phyloP scores from a whole-genome alignment of 2,888 invertebrate genomes.

The Acanthococcus lagerstroemiae region DNA sequence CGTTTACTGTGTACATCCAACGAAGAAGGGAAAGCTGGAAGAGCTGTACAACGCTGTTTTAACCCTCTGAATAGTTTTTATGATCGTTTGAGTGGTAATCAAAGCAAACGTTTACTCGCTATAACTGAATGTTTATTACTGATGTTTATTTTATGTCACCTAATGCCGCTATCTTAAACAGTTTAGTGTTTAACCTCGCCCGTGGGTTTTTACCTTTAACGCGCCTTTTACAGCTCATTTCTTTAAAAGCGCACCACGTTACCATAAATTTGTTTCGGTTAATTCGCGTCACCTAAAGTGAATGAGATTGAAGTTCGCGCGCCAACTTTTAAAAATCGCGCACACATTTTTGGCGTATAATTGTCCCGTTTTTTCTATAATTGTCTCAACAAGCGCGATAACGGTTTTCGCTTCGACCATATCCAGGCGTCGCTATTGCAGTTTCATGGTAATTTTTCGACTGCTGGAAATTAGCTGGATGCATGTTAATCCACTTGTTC shows the following conservation, averaged over 20 bases:
- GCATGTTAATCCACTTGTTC: no score
- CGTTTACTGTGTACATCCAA: constrained; percentile 9
- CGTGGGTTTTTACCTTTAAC: constrained; percentile 22
- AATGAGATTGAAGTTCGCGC: constrained; percentile 8
- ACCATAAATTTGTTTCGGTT: constrained; percentile 9
- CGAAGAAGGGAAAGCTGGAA: constrained; percentile 8
- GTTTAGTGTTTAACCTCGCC: constrained; percentile 29
- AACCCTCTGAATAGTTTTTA: constrained; percentile 30
- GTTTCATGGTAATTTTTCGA: no score
- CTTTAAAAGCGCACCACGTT: constrained; percentile 9
- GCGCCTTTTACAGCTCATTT: constrained; percentile 23
- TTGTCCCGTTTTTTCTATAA: no score
- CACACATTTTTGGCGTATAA: no score
- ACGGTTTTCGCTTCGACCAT: no score
- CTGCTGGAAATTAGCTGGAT: no score
- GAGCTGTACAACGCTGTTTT: constrained; percentile 21
- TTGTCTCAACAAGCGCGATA: no score
- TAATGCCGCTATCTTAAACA: constrained; percentile 25
- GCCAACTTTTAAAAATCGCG: no score
- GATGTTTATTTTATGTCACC: constrained; percentile 29
- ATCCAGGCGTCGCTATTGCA: no score
- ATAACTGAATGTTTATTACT: constrained; percentile 30
- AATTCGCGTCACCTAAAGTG: constrained; percentile 3
- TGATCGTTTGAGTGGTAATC: constrained; percentile 29
- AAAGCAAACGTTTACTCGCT: constrained; percentile 29